These are phyloP conservation scores for Leptura quadrifasciata DNA, from an alignment of 2,888 invertebrate genomes.

Conservation along the genomic window DNA sequence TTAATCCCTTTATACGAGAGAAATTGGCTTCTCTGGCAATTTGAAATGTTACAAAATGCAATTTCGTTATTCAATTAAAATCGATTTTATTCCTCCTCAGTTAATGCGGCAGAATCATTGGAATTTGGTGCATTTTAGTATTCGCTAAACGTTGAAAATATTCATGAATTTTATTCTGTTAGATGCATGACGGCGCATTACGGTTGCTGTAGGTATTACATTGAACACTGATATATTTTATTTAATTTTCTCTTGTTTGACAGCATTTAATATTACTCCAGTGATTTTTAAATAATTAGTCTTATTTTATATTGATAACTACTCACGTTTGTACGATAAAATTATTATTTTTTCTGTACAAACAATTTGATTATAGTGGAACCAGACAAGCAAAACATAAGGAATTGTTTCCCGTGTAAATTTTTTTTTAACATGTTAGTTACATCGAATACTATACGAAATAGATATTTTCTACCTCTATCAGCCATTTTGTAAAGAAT, in stretches of 20 bases:
- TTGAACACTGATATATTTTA: background rate
- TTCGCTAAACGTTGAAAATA: background rate
- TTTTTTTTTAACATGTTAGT: too few species aligned
- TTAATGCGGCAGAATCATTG: background rate
- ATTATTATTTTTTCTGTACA: too few species aligned
- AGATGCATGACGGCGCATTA: background rate
- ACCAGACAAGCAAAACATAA: too few species aligned
- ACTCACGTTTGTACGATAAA: too few species aligned
- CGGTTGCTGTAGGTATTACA: background rate
- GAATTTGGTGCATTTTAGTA: background rate
- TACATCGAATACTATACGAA: too few species aligned
- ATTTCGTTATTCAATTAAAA: background rate
- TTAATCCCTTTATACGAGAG: background rate
- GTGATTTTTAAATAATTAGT: too few species aligned
- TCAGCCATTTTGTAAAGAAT: too few species aligned
- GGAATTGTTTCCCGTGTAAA: too few species aligned
- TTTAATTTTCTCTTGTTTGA: background rate
- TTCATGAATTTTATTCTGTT: background rate
- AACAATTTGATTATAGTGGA: too few species aligned
- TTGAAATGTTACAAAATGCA: conserved; percentile 1
- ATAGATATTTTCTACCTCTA: too few species aligned
- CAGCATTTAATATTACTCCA: too few species aligned
- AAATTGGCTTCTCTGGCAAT: background rate
- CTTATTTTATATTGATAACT: too few species aligned
- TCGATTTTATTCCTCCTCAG: conserved; percentile 7